phyloP scores from a whole-genome alignment of 1,140 invertebrate genomes.

The Listronotus oregonensis region DNA sequence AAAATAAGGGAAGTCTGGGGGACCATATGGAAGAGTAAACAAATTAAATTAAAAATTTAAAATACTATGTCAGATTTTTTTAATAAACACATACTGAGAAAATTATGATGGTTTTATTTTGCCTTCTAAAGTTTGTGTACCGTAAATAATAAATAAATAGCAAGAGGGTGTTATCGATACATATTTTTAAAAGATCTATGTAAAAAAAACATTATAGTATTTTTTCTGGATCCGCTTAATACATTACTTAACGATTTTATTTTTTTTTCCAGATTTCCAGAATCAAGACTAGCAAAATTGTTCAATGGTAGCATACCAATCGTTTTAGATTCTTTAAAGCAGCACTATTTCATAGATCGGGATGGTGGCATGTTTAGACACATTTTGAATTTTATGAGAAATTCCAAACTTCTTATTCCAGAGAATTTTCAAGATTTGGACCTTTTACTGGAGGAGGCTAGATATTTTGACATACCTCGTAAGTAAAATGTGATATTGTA shows the following conservation, averaged over 20 bases:
- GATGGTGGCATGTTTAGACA: constrained; percentile 95
- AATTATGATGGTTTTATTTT: no score
- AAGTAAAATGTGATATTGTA: constrained; percentile 58
- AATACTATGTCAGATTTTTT: no score
- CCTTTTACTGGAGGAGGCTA: constrained; percentile 89
- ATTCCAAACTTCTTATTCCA: constrained; percentile 83
- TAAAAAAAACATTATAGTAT: no score
- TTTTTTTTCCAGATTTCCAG: constrained; percentile 78
- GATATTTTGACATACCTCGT: constrained; percentile 91
- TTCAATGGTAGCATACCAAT: constrained; percentile 98
- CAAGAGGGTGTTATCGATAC: no score
- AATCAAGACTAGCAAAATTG: constrained; percentile 88
- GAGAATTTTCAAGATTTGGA: constrained; percentile 87
- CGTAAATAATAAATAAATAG: no score
- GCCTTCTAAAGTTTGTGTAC: no score
- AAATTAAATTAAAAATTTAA: no score
- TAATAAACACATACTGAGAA: no score
- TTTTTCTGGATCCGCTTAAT: no score
- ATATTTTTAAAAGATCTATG: no score
- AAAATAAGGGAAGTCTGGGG: not conserved
- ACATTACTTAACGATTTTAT: not conserved
- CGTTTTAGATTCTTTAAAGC: constrained; percentile 93
- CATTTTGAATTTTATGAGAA: constrained; percentile 94
- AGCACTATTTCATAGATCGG: constrained; percentile 97
- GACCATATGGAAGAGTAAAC: not conserved